These are phyloP conservation scores for Mastigias papua DNA, from an alignment of 30 jellyfish, hydroid and myxozoan species.

Conservation along the genomic window DNA sequence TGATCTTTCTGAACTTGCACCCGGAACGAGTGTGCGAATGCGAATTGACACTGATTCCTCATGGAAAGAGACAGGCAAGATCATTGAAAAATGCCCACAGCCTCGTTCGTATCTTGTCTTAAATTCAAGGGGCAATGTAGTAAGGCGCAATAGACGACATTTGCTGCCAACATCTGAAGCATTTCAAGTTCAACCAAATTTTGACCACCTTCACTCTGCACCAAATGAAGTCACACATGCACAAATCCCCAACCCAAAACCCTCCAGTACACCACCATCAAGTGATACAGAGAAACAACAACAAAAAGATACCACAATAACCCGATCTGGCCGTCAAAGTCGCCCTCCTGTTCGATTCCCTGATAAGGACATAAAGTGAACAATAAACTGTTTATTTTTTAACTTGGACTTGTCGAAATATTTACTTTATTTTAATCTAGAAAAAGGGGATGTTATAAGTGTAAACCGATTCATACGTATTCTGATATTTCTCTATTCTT, in stretches of 20 bases:
- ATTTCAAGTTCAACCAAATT: conserved; percentile 8
- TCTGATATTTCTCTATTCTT: too few relatives aligned
- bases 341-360: conserved; percentile 58
- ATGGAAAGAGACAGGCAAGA: conserved; percentile 61
- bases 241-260: conserved; percentile 24
- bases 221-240: conserved; percentile 44
- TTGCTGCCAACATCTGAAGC: conserved; percentile 52
- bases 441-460: background rate
- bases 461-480: background rate
- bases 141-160: conserved; percentile 63
- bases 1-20: conserved; percentile 51
- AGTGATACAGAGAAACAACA: conserved; percentile 40
- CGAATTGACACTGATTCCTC: conserved; percentile 48
- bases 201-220: conserved; percentile 19
- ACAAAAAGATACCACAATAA: conserved; percentile 25
- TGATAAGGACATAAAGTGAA: conserved; percentile 12
- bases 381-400: background rate
- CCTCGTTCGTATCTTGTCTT: conserved; percentile 59
- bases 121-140: conserved; percentile 62
- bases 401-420: background rate
- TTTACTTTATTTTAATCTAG: background rate
- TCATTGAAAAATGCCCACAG: conserved; percentile 47
- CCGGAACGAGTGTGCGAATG: conserved; percentile 49
- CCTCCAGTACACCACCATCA: conserved; percentile 28
- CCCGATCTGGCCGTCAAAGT: conserved; percentile 61